Base-by-base conservation (phyloP, 2,888 invertebrate species). In the Nemotelus nigrinus region DNA sequence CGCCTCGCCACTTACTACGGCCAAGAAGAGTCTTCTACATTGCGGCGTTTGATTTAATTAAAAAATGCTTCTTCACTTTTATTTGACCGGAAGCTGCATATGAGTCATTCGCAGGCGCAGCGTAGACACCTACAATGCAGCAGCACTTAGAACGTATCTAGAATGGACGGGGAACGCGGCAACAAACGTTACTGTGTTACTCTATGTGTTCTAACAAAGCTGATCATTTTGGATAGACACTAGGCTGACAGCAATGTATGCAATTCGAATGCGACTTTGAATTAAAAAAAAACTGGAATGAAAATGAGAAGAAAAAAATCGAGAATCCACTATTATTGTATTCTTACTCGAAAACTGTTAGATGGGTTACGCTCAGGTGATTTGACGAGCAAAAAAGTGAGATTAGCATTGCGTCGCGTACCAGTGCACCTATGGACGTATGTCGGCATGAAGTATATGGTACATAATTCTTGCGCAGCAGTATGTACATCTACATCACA, bases 41-140 rank as follows among this genome's bases (percentile, higher is more conserved):
- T 68, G 68, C 68, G 48, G 44, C 65, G 65, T 65, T 71, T 71
- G 71, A 71, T 71, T 71, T 71, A 71, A 71, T 71, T 71, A 71
- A 71, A 65, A 65, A 65, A 55, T 3, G 57, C 71, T 71, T 72
- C 72, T 72, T 72, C 72, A 72, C 72, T 72, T 72, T 72, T 72
- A 58, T 58, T 72, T 72, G 72, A 72, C 72, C 72, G 72, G 72
- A 72, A 72, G 58, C 47, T 5, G 53, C 50, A 3, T 25, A 8
- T 72, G 72, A 72, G 45, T 72, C 72, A 72, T 60, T 47, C n/a
- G 39, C 6, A 7, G 3, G 43, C 25, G 25, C 25, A 25, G 25
- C 25, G 25, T 25, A 25, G 25, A 25, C 68, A 68, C 68, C 68
- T 67, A 44, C 68, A 25, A 7, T 5, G 57, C 57, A 57, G 57